Evolutionary conservation across 1,140 invertebrate genomes (phyloP).

Genomic region (Hormaphis cornu): DNA sequence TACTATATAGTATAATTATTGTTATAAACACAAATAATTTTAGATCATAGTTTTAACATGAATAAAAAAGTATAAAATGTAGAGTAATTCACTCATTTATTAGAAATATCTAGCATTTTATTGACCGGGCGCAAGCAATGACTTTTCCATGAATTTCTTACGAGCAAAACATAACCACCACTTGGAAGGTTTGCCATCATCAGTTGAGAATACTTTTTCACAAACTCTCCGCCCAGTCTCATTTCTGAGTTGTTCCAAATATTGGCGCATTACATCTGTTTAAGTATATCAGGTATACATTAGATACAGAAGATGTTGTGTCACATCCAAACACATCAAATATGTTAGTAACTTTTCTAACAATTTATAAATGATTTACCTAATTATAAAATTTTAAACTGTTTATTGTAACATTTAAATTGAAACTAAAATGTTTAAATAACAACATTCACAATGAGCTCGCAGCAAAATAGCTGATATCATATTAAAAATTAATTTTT

Average conservation of each 20-base stretch:
- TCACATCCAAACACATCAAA: too few relatives aligned
- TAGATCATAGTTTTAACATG: neutral
- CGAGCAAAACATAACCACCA: slow-evolving; percentile 99
- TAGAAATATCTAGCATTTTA: slow-evolving; percentile 36
- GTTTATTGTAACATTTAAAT: too few relatives aligned
- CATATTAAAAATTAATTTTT: too few relatives aligned
- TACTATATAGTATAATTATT: neutral
- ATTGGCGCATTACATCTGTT: slow-evolving; percentile 82
- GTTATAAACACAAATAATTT: slow-evolving; percentile 4
- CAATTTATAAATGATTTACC: too few relatives aligned
- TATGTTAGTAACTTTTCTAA: too few relatives aligned
- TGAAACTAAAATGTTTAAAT: too few relatives aligned
- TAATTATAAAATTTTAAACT: too few relatives aligned
- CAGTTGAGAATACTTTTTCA: slow-evolving; percentile 81
- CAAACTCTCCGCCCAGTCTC: slow-evolving; percentile 84
- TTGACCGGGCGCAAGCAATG: slow-evolving; percentile 71
- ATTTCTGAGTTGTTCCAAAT: slow-evolving; percentile 88
- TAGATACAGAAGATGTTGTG: too few relatives aligned
- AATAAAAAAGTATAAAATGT: slow-evolving; percentile 14
- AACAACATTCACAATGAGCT: too few relatives aligned
- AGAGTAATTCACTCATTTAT: neutral
- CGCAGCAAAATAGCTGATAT: too few relatives aligned
- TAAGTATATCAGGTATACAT: slow-evolving; percentile 37
- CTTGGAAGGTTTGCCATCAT: slow-evolving; percentile 91
- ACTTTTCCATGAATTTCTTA: slow-evolving; percentile 99